Base-by-base conservation (phyloP, 2,113 vertebrate genomes). In the Indri indri region DNA sequence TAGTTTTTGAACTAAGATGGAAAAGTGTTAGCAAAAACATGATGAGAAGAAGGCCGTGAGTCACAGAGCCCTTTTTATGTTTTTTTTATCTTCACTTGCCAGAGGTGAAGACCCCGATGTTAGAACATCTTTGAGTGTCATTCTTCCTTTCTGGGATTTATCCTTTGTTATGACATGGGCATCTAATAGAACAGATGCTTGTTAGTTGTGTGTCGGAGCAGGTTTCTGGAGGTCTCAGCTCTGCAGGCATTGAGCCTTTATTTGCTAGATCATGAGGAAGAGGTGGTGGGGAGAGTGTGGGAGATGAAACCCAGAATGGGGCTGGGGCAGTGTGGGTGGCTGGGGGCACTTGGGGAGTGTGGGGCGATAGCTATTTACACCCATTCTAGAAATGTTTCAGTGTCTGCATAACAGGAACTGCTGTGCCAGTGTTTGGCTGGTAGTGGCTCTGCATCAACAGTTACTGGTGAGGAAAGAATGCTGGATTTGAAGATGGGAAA, bases 71-170 rank as follows among this genome's bases (percentile, higher is more conserved):
- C 30, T 40, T 52, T 85, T 82, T 23, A 6, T 34, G 37, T 20
- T 18, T 73, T 73, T 85, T 92, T 87, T 71, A 61, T 92, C 20
- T 34, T n/a, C 30, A 12, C 27, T 90, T 74, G 6, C 14, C 57
- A 73, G 59, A 63, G 70, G 54, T 45, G 17, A 3, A 22, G 88
- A 57, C 2, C 14, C 12, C 54, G 13, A 23, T 81, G 54, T 61
- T 50, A 59, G 80, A 23, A 50, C 22, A 12, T 34, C 54, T 88
- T 74, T 52, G 65, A 40, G 57, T 32, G 50, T 23, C 74, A 73
- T 88, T 91, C 20, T 70, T 96, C 45, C 42, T 85, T 82, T 45
- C 37, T 63, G 70, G 25, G 50, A 80, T 30, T 84, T 32, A 59
- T 23, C 70, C 47, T 70, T 83, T 84, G 66, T 81, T 68, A 80